Evolutionary conservation across 2,113 vertebrate species (phyloP), one percentile per base, ranked within the genome.

Genomic region (Sinocyclocheilus anshuiensis): DNA sequence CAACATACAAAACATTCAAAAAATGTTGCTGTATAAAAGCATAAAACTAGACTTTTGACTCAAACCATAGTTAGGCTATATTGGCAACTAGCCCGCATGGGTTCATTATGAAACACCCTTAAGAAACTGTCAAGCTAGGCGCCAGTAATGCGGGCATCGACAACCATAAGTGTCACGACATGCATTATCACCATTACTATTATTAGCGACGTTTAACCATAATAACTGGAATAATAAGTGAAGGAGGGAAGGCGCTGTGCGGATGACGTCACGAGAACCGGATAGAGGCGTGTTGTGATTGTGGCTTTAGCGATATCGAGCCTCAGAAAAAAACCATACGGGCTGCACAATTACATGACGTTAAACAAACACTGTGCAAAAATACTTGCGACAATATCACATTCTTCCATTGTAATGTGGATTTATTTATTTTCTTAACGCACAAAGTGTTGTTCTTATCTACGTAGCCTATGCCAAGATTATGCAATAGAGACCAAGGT

Each of bases 271-370:
- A 92, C 2, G 11, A 22, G 83, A 45, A 29, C 88, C 89, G 91
- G 91, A 90, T 83, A 90, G 92, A 93, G 89, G 90, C 79, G 84
- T 55, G 87, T 79, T 16, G 87, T 90, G 77, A 55, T 77, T 86
- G 87, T 20, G 8, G 24, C 26, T 45, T 57, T 55, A 83, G 10
- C 16, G 12, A 42, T 12, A 33, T 33, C 5, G 48, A 53, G 87
- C 7, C 22, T 89, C 92, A 93, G 89, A 89, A 79, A 78, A 76
- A 29, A 45, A 45, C 16, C 36, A 61, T 26, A 86, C 57, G 8
- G 6, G 3, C 79, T 12, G 42, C 61, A 81, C 79, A 81, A 67
- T 67, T 22, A 69, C 63, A 1, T 1, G 63, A 82, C 45, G 26
- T 82, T 22, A 82, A 82, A 53, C 15, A 48, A 33, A 55, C 59